Evolutionary conservation across 1,140 invertebrate species (phyloP), one percentile per base, ranked within the genome.

Genomic region (Drosophila hydei): DNA sequence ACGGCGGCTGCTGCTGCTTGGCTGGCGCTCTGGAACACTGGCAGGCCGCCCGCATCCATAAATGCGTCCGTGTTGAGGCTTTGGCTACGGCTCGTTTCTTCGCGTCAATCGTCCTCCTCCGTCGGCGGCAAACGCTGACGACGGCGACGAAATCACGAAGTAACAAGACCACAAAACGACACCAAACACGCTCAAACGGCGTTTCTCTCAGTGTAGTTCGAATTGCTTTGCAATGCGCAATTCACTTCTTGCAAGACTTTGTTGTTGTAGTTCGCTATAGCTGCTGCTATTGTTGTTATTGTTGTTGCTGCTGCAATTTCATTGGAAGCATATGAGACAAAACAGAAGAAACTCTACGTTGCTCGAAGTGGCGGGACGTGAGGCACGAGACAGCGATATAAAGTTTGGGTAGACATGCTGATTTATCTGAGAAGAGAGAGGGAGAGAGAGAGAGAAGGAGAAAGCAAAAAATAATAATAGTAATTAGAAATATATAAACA

Each of bases 21-120:
- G 81, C 79, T 91, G 90, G 90, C 90, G 89, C 90, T 91, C 78
- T 91, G 90, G 72, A 91, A 91, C 60, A 91, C 90, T 84, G 90
- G 90, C 77, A 91, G 78, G 75, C 90, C 90, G 77, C 90, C 90
- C 79, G 90, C 90, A 91, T 91, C 90, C 90, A 91, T 91, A 91
- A 91, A 91, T 90, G 89, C 85, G 77, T 87, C 81, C 81, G 81
- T 87, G 83, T 67, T 87, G 81, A 88, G 83, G 78, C 83, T 88
- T 88, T 88, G 71, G 59, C 79, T 75, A 69, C 63, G 64, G 65
- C 79, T 90, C 76, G 88, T 88, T 88, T 77, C 87, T 87, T 90
- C 88, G 87, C 81, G 77, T 60, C 80, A 77, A 74, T 81, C 79
- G 79, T 88, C 79, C 67, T 84, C 75, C 85, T 84, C 71, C 84